Percentiles rank a stretch among this genome's conserved stretches.
Conservation (phyloP, 2,113 vertebrate genomes). For the Thinocorus orbignyianus region DNA sequence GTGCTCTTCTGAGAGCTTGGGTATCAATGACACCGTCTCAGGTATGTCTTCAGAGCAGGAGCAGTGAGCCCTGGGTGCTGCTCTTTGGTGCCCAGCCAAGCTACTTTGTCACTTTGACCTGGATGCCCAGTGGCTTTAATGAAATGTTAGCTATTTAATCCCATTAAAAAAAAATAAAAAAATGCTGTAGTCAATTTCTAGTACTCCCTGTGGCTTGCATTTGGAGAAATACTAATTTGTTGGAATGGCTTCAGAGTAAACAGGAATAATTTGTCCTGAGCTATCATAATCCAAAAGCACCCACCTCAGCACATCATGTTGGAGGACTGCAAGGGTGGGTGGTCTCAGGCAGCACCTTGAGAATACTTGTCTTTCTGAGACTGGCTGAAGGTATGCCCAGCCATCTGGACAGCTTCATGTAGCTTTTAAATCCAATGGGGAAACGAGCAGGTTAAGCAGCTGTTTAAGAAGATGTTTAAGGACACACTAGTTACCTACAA, state of each 20-base stretch:
- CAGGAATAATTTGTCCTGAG: not conserved
- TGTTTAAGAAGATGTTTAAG: not conserved
- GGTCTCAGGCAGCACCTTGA: not conserved
- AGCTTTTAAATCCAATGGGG: not conserved
- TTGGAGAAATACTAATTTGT: not conserved
- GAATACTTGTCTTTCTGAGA: not conserved
- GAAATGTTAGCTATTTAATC: slow-evolving; percentile 3
- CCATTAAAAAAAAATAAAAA: not conserved
- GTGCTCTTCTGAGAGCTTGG: not conserved
- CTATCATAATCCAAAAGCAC: not conserved
- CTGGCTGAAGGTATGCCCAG: not conserved
- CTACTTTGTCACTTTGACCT: not conserved
- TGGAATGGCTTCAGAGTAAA: not conserved
- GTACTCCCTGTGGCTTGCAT: not conserved
- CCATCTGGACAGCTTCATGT: fast-evolving
- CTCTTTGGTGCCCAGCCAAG: not conserved
- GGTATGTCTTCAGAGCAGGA: not conserved
- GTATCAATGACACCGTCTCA: not conserved
- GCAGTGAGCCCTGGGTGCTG: not conserved
- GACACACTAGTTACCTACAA: not conserved
- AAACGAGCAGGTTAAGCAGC: not conserved
- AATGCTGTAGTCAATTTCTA: not conserved
- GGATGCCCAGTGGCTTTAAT: not conserved
- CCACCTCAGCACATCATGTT: fast-evolving
- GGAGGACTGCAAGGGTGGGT: not conserved